phyloP scores from a whole-genome alignment of 2,888 invertebrate genomes.

The Willowsia nigromaculata region DNA sequence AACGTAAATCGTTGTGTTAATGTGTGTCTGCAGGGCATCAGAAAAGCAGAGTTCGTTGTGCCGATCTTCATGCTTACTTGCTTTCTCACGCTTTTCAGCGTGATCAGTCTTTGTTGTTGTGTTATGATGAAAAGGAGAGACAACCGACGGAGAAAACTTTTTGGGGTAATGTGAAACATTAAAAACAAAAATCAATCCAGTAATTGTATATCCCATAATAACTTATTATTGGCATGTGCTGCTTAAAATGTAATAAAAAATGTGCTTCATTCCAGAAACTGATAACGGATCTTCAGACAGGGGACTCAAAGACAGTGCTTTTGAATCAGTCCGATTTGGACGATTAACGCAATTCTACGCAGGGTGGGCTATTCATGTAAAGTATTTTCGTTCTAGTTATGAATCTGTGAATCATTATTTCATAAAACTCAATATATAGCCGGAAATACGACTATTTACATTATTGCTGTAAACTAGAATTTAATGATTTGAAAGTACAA shows the following conservation, averaged over 20 bases:
- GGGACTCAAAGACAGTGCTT: slow-evolving; percentile 76
- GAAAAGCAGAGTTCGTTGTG: slow-evolving; percentile 75
- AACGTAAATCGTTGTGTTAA: too few species aligned
- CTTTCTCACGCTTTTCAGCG: slow-evolving; percentile 71
- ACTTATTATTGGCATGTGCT: background rate
- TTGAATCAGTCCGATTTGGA: slow-evolving; percentile 71
- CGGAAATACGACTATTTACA: too few species aligned
- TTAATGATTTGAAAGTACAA: too few species aligned
- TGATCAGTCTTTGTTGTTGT: slow-evolving; percentile 76
- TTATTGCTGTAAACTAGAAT: too few species aligned
- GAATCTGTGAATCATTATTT: too few species aligned
- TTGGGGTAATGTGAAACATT: slow-evolving; percentile 75
- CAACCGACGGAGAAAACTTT: slow-evolving; percentile 74
- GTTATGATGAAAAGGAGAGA: slow-evolving; percentile 76
- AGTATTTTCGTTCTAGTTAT: background rate
- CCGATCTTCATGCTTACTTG: slow-evolving; percentile 77
- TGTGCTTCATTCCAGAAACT: slow-evolving; percentile 77
- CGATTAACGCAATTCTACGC: slow-evolving; percentile 11
- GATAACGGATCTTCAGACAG: slow-evolving; percentile 78
- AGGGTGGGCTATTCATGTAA: background rate
- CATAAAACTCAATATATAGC: too few species aligned
- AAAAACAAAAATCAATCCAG: background rate
- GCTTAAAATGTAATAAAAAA: too few species aligned
- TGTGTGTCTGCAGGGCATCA: slow-evolving; percentile 75
- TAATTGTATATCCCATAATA: background rate